Percentiles rank a stretch among this genome's conserved stretches.
Evolutionary conservation across 2,113 vertebrate genomes (phyloP).

Genomic region (Phylloscopus trochiloides): DNA sequence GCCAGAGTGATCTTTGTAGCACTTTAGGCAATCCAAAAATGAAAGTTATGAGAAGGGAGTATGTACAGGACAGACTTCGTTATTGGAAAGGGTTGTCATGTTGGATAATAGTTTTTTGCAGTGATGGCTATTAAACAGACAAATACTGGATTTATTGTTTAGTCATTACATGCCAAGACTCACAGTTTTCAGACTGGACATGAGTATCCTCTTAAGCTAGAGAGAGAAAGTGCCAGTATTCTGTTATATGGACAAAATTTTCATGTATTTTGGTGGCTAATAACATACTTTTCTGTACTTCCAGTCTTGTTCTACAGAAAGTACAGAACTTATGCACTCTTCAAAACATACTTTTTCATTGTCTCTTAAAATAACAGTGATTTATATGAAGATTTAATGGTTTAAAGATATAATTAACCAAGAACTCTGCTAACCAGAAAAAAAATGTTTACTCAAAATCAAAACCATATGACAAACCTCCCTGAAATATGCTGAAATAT

Average conservation of each 20-base stretch:
- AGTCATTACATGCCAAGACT: background rate
- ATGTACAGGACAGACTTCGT: background rate
- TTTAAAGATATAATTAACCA: background rate
- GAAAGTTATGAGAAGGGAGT: background rate
- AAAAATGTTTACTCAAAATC: background rate
- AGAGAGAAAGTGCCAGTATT: background rate
- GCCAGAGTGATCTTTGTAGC: background rate
- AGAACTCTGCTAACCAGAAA: background rate
- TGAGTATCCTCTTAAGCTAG: background rate
- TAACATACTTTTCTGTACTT: background rate
- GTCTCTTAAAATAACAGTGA: background rate
- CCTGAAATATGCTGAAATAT: background rate
- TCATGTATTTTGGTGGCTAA: background rate
- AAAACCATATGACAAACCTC: background rate
- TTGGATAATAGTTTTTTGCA: background rate
- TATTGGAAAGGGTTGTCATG: background rate
- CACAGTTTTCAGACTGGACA: background rate
- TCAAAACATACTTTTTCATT: background rate
- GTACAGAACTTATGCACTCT: background rate
- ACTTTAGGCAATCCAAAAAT: background rate
- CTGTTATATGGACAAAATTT: background rate
- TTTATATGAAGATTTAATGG: background rate
- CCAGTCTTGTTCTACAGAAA: background rate
- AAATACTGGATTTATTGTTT: background rate
- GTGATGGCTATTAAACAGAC: background rate